Evolutionary conservation across 2,113 vertebrate species (phyloP), one percentile per base, ranked within the genome.

Genomic region (Rafetus swinhoei): DNA sequence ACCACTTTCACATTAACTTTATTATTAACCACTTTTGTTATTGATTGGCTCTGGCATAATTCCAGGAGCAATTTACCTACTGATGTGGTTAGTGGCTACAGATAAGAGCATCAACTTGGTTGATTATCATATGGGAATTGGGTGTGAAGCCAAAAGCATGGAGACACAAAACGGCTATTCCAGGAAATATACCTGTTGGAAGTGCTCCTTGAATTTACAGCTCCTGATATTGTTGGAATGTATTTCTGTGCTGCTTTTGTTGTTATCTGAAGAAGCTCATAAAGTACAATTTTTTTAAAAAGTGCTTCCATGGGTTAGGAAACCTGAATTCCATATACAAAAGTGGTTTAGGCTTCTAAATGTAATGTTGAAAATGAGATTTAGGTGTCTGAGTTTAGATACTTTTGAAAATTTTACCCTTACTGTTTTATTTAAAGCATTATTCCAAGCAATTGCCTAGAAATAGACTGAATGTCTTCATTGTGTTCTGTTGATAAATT

Each of bases 141-240:
- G 53, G n/a, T 85, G 95, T 90, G 84, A 81, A 89, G 84, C n/a
- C 32, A 50, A 24, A 91, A 65, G 50, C 69, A 6, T 83, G 79
- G 82, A 80, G 77, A 29, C n/a, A 87, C 52, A 55, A 94, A 35
- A 2, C 2, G 82, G 84, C 45, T 45, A 45, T 95, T 89, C 85
- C 89, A 87, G 89, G 56, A 22, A 88, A 22, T 65, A 1, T 16
- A 25, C 77, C 91, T 65, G 79, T n/a, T 83, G 85, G 86, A 45
- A 65, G 76, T 72, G 29, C 22, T 87, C 52, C 6, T 8, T 45
- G 18, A 3, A 81, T 35, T 39, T 80, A 65, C 39, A 85, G 45
- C 54, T 57, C 52, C 45, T 74, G 35, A 39, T 86, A 21, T 13
- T 24, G 24, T 29, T 89, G 92, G 29, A 62, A 32, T 82, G 3